A percentile compares a stretch with the other conserved stretches of the same genome.
phyloP scores from a whole-genome alignment of 2,888 invertebrate species.

The Hirtodrosophila confusa region DNA sequence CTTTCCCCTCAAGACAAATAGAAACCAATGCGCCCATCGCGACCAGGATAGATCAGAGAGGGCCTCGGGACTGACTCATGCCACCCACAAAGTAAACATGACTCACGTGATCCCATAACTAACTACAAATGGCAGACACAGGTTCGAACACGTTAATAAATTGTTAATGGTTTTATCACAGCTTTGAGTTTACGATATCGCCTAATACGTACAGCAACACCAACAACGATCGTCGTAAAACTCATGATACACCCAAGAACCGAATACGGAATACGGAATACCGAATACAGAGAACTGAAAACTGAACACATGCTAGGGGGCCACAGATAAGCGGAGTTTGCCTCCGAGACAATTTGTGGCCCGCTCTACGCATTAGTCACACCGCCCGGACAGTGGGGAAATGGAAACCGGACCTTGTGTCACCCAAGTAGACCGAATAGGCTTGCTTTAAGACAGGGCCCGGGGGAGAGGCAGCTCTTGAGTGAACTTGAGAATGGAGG shows the following conservation, averaged over 20 bases:
- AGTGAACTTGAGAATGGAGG: too few relatives aligned
- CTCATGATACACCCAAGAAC: slow-evolving; percentile 26
- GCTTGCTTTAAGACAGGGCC: too few relatives aligned
- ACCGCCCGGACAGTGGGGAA: background rate
- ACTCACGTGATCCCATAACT: slow-evolving; percentile 52
- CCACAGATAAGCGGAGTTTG: slow-evolving; percentile 61
- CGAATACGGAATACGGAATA: slow-evolving; percentile 15
- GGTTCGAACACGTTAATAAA: slow-evolving; percentile 71
- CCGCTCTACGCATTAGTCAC: slow-evolving; percentile 51
- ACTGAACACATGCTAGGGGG: slow-evolving; percentile 1
- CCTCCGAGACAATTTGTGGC: slow-evolving; percentile 35
- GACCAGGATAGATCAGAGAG: too few relatives aligned
- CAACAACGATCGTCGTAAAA: slow-evolving; percentile 54
- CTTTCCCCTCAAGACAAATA: too few relatives aligned
- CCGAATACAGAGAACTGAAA: slow-evolving; percentile 4
- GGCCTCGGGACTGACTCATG: slow-evolving; percentile 40
- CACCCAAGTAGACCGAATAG: too few relatives aligned
- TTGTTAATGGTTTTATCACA: slow-evolving; percentile 78
- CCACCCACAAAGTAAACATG: slow-evolving; percentile 47
- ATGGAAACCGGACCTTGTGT: too few relatives aligned
- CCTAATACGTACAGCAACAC: slow-evolving; percentile 37
- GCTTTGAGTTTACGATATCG: slow-evolving; percentile 67
- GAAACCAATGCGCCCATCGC: too few relatives aligned
- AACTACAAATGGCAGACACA: slow-evolving; percentile 47
- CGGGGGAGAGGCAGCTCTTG: too few relatives aligned